A percentile compares a stretch with the other conserved stretches of the same genome.
phyloP scores from a whole-genome alignment of 2,888 invertebrate species.

The Rugalucina vietnamica region DNA sequence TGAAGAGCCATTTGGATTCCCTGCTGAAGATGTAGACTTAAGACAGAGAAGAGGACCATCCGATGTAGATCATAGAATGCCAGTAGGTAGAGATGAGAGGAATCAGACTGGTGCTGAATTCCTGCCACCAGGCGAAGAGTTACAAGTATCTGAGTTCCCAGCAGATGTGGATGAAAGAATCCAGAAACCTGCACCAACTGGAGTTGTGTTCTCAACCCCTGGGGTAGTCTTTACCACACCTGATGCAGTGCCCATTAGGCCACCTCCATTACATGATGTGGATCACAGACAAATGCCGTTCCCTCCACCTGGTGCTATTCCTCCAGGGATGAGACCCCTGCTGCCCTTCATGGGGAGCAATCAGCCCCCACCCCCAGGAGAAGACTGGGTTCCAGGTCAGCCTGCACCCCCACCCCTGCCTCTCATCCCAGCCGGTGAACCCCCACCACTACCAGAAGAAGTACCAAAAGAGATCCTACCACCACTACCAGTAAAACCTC shows the following conservation, averaged over 20 bases:
- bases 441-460: slow-evolving; percentile 13
- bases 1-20: neutral
- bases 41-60: neutral
- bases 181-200: neutral
- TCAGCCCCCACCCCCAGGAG: slow-evolving; percentile 68
- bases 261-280: slow-evolving; percentile 55
- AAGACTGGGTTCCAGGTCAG: slow-evolving; percentile 50
- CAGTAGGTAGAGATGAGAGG: neutral
- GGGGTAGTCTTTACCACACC: slow-evolving; percentile 10
- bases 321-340: slow-evolving; percentile 27
- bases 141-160: neutral
- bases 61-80: neutral
- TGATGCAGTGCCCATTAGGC: slow-evolving; percentile 34
- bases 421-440: slow-evolving; percentile 33
- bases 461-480: neutral
- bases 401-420: slow-evolving; percentile 47
- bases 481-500: slow-evolving; percentile 29
- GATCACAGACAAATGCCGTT: slow-evolving; percentile 57
- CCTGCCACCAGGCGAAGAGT: neutral
- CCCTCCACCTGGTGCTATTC: slow-evolving; percentile 5
- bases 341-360: slow-evolving; percentile 42
- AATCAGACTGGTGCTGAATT: neutral
- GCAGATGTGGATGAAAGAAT: slow-evolving; percentile 45
- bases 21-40: slow-evolving; percentile 20
- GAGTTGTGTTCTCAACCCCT: slow-evolving; percentile 14